These are phyloP conservation scores for Pseudochaenichthys georgianus DNA, from an alignment of 2,797 vertebrate species.

Conservation along the genomic window DNA sequence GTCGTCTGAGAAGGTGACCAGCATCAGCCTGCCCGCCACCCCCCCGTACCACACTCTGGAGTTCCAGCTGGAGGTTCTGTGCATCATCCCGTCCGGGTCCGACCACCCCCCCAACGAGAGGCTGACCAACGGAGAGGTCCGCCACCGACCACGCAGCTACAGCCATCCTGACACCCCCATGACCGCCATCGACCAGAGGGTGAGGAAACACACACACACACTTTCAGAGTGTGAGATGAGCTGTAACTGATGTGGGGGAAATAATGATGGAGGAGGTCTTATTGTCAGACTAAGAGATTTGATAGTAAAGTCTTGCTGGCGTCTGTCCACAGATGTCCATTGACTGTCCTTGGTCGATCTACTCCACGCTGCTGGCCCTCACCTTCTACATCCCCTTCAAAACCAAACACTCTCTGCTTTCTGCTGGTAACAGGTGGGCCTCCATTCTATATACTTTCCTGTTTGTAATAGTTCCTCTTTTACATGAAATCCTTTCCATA, in stretches of 20 bases:
- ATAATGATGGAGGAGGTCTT: not conserved
- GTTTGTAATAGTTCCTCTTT: not conserved
- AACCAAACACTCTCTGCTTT: conserved; percentile 93
- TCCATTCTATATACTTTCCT: not conserved
- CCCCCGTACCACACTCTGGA: conserved; percentile 94
- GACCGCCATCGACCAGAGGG: conserved; percentile 92
- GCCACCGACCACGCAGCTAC: conserved; percentile 85
- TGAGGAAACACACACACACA: conserved; percentile 56
- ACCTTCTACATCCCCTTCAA: conserved; percentile 96
- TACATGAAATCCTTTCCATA: not conserved
- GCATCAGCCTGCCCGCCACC: conserved; percentile 90
- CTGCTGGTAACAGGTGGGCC: conserved; percentile 91
- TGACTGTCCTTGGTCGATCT: conserved; percentile 98
- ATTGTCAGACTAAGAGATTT: not conserved
- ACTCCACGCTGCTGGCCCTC: conserved; percentile 94
- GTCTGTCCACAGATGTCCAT: conserved; percentile 90
- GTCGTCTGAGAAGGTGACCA: conserved; percentile 95
- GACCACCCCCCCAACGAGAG: conserved; percentile 79
- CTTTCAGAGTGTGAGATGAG: not conserved
- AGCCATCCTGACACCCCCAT: conserved; percentile 86
- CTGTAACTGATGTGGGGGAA: not conserved
- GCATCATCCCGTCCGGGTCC: conserved; percentile 87
- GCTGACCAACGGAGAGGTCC: conserved; percentile 86
- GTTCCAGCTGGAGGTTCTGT: conserved; percentile 95
- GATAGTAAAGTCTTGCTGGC: not conserved